These are phyloP conservation scores for Arctia plantaginis DNA, from an alignment of 2,888 invertebrate species.

Conservation along the genomic window DNA sequence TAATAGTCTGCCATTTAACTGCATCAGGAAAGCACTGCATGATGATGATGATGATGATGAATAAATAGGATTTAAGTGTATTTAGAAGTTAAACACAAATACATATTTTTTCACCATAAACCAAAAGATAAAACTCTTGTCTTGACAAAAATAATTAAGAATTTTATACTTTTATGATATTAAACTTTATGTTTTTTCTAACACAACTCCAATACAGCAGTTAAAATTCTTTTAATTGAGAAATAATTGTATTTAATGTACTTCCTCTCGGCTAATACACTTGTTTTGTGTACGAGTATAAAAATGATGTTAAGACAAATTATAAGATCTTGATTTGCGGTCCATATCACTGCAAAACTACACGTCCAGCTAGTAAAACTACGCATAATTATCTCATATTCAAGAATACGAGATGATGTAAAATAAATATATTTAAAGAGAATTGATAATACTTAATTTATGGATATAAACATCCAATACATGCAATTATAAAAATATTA, in stretches of 20 bases:
- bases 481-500: neutral
- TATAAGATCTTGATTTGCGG: neutral
- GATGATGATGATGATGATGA: too few relatives aligned
- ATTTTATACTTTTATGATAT: constrained; percentile 4
- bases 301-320: neutral
- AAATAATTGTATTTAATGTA: neutral
- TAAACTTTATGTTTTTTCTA: constrained; percentile 27
- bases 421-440: too few relatives aligned
- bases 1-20: too few relatives aligned
- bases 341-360: neutral
- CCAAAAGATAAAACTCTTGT: constrained; percentile 27
- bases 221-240: constrained; percentile 12
- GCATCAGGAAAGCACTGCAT: too few relatives aligned
- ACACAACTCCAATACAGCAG: constrained; percentile 21
- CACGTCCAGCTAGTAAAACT: neutral
- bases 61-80: too few relatives aligned
- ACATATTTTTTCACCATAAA: constrained; percentile 18
- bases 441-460: neutral
- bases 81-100: constrained; percentile 12
- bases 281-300: too few relatives aligned
- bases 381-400: neutral
- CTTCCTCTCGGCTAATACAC: too few relatives aligned
- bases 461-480: neutral
- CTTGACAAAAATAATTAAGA: constrained; percentile 38
- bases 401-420: too few relatives aligned